Evolutionary conservation across 2,888 invertebrate genomes (phyloP), one percentile per base, ranked within the genome.

Genomic region (Agapostemon virescens): DNA sequence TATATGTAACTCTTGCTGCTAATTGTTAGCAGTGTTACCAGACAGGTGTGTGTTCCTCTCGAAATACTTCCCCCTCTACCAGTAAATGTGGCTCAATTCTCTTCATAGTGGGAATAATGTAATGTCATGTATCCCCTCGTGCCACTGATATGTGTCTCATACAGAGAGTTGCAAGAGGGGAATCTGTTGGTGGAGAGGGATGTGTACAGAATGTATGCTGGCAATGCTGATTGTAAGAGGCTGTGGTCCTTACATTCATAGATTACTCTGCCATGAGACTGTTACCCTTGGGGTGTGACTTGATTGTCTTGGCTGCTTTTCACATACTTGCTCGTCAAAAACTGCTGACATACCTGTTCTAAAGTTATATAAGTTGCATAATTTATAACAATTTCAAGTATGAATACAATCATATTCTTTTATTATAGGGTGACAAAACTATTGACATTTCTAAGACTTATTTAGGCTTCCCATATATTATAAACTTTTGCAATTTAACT

Each of bases 401-500:
- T 26, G 1, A 33, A 33, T 33, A 20, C 11, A 7, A 30, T 61
- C 11, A 61, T 36, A 63, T n/a, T 67, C 36, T 69, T 81, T 26
- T 81, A 88, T 88, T 92, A n/a, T 88, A 96, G 95, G 96, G 96
- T 3, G 95, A 96, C 87, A 95, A 95, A 92, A 95, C 94, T 1
- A 94, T 96, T 73, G 96, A 97, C 90, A 94, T 97, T 88, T 95
- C 95, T 83, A 95, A 95, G 90, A 95, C 95, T 3, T 95, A 95
- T 88, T 93, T 96, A 73, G 94, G 95, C 30, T 95, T 96, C 89
- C 96, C 96, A 0, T 97, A 96, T 89, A 94, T 95, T 61, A 96
- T 97, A 77, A 96, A 96, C 90, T 96, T 97, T 90, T 95, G 95
- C 87, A 96, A 95, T 91, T 93, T 96, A 88, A 96, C 96, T 68